Evolutionary conservation across 1,140 invertebrate genomes (phyloP).

Genomic region (Drosophila dunni): DNA sequence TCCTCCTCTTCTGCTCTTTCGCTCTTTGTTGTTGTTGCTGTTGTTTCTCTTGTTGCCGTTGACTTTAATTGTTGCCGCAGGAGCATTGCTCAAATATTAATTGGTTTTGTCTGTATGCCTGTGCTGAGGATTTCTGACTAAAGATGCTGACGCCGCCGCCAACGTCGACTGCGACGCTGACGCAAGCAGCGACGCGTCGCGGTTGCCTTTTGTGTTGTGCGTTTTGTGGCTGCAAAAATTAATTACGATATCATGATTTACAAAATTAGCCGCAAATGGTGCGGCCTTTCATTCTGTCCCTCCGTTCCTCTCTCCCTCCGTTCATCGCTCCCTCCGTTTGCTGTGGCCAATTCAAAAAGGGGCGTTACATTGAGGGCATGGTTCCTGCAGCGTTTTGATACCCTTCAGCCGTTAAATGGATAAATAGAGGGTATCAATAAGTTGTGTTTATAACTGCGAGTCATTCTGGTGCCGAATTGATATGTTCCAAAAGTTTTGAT

Average conservation of each 20-base stretch:
- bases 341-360: slow-evolving; percentile 15
- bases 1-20: slow-evolving; percentile 19
- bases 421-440: neutral
- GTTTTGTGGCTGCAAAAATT: slow-evolving; percentile 75
- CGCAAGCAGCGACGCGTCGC: neutral
- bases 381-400: slow-evolving; percentile 14
- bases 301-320: neutral
- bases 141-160: slow-evolving; percentile 45
- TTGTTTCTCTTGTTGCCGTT: slow-evolving; percentile 60
- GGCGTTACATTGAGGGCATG: slow-evolving; percentile 32
- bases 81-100: slow-evolving; percentile 83
- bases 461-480: neutral
- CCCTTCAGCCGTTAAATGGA: slow-evolving; percentile 6
- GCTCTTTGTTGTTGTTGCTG: slow-evolving; percentile 24
- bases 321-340: neutral
- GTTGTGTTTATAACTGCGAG: neutral
- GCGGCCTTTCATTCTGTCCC: slow-evolving; percentile 51
- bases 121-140: slow-evolving; percentile 68
- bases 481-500: neutral
- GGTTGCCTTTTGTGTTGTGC: slow-evolving; percentile 25
- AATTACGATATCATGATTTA: slow-evolving; percentile 83
- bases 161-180: neutral
- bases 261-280: slow-evolving; percentile 82
- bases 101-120: slow-evolving; percentile 73
- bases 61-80: slow-evolving; percentile 82